Evolutionary conservation across 35 echinoderm and acorn worm genomes (phyloP), one percentile per base, ranked within the genome.

Genomic region (Patiria miniata): DNA sequence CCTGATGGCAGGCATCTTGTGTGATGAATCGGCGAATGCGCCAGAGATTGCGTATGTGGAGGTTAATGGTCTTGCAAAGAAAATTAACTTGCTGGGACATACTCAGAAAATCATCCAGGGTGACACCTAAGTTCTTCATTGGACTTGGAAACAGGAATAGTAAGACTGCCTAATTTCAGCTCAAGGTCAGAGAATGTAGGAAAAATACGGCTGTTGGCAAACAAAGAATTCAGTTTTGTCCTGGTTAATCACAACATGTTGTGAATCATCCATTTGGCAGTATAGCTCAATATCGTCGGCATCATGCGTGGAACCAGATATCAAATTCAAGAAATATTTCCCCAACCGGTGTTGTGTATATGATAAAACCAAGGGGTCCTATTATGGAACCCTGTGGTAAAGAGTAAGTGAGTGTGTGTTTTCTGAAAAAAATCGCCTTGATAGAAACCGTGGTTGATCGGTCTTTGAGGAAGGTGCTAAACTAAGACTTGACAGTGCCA

Each of bases 401-500:
- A 38, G 26, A 0, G 5, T 33, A 78, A 16, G 22, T 26, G 28
- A 81, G 39, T 16, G 29, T 18, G 32, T 78, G 37, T 10, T 34
- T 28, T 39, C 42, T 81, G 1, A 15, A 81, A 28, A 39, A 81
- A 39, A 40, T 28, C 8, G 34, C 79, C 16, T 39, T 42, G 38
- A 81, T 81, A 39, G 37, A 81, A 26, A 81, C 79, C 18, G 16
- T 81, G 29, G 79, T 81, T 10, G n/a, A 40, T 40, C 1, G 39
- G 38, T 81, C 79, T 51, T 51, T 81, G 22, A 81, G 32, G 79
- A 16, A 81, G 22, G 42, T 42, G 32, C 37, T 78, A 78, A 81
- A 81, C 32, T 39, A 39, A 47, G 22, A 22, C 21, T 42, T 39
- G 37, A 81, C 39, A 17, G 54, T 36, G 36, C 83, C 83, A 56